Evolutionary conservation across 1,140 invertebrate species (phyloP).

Genomic region (Sesamia nonagrioides): DNA sequence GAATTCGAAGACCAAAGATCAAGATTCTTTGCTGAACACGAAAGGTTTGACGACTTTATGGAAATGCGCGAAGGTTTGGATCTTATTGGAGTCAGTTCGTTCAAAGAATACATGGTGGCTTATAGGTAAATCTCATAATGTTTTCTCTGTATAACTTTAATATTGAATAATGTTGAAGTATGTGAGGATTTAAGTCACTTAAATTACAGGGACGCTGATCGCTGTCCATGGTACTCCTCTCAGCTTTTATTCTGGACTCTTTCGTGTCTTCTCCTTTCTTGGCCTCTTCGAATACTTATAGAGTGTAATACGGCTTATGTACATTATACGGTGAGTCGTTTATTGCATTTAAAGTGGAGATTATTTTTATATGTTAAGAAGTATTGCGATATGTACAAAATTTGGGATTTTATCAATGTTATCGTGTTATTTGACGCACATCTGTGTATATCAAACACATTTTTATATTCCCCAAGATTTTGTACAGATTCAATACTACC

Average conservation of each 20-base stretch:
- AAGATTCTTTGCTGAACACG: slow-evolving; percentile 94
- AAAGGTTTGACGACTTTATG: slow-evolving; percentile 95
- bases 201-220: slow-evolving; percentile 89
- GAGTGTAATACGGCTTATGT: slow-evolving; percentile 95
- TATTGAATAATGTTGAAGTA: slow-evolving; percentile 5
- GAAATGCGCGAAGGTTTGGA: slow-evolving; percentile 96
- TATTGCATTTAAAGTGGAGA: too few species aligned
- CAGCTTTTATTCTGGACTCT: slow-evolving; percentile 92
- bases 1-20: slow-evolving; percentile 95
- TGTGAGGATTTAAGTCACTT: slow-evolving; percentile 46
- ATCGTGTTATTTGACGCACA: background rate
- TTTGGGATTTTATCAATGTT: background rate
- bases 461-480: too few species aligned
- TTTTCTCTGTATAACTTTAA: background rate
- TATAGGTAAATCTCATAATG: slow-evolving; percentile 77
- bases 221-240: slow-evolving; percentile 89
- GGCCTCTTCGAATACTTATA: slow-evolving; percentile 94
- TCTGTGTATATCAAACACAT: too few species aligned
- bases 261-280: slow-evolving; percentile 93
- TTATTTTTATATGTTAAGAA: background rate
- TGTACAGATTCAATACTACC: background rate
- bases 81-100: slow-evolving; percentile 88
- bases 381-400: background rate
- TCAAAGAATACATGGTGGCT: slow-evolving; percentile 91
- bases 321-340: slow-evolving; percentile 90